Evolutionary conservation across 2,888 invertebrate species (phyloP), one percentile per base, ranked within the genome.

Genomic region (Napeogenes sylphis): DNA sequence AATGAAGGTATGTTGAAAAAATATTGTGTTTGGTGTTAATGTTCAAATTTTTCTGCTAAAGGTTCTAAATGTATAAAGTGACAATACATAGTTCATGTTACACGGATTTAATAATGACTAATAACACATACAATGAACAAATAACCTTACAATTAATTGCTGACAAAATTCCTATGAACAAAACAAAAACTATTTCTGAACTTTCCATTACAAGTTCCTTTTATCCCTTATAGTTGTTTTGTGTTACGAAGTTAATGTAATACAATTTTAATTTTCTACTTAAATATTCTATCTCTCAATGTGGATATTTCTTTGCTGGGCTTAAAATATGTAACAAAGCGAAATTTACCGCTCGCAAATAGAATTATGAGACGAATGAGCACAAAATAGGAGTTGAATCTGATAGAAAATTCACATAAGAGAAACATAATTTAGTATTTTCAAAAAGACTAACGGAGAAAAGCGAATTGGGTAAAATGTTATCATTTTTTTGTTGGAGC

Each of bases 301-400:
- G 56, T 56, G n/a, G 53, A 21, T 56, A 60, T 46, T 57, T 63
- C 64, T 65, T 59, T 66, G 63, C 47, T 53, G 47, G 51, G 51
- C 63, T 71, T 72, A 75, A 30, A 74, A 77, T 75, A 72, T 73
- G 68, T 71, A 74, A 73, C 71, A 71, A 74, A 78, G 74, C 75
- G 74, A 74, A 77, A 78, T 78, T 76, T 75, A 72, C 75, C 72
- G 70, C 76, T 65, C 70, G 76, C 74, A 83, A 85, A 88, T 82
- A 78, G 78, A 84, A 85, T 86, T 86, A 84, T 79, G 80, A 85
- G 85, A 89, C 78, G 85, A 84, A 89, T 89, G 87, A 87, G 79
- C 80, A 75, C 77, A 78, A 82, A 88, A 88, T 80, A 75, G 78
- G 78, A 82, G 76, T 78, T 84, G 86, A 87, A 83, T 80, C 79